phyloP scores from a whole-genome alignment of 2,888 invertebrate species.

The Andrena hattorfiana region DNA sequence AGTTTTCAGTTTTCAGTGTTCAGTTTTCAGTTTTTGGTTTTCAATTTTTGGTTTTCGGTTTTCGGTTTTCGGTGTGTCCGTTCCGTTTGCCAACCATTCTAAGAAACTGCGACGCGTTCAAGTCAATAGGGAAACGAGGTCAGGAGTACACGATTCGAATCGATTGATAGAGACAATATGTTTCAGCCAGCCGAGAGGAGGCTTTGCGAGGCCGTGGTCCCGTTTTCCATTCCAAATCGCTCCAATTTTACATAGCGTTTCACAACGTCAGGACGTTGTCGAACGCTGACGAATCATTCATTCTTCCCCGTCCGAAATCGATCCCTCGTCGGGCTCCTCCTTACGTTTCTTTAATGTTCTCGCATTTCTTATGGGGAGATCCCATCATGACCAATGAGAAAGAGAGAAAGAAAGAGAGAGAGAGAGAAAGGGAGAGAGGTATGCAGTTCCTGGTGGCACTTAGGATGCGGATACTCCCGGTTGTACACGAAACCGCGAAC shows the following conservation, averaged over 20 bases:
- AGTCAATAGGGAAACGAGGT: constrained; percentile 39
- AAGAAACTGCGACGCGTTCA: constrained; percentile 32
- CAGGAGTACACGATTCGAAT: constrained; percentile 54
- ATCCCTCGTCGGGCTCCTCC: constrained; percentile 45
- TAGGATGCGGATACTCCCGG: constrained; percentile 82
- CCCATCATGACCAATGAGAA: constrained; percentile 78
- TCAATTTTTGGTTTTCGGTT: too few relatives aligned
- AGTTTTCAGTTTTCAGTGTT: too few relatives aligned
- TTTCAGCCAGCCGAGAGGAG: constrained; percentile 83
- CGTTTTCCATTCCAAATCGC: constrained; percentile 66
- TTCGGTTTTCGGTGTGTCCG: not conserved
- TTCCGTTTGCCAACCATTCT: constrained; percentile 1
- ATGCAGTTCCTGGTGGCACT: constrained; percentile 85
- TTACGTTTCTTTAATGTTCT: constrained; percentile 70
- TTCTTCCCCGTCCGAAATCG: constrained; percentile 28
- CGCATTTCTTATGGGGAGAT: constrained; percentile 79
- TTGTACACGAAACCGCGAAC: constrained; percentile 72
- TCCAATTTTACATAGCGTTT: constrained; percentile 76
- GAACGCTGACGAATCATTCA: constrained; percentile 71
- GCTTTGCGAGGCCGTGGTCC: constrained; percentile 83
- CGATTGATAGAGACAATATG: constrained; percentile 77
- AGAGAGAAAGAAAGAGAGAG: constrained; percentile 66
- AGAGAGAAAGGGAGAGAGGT: constrained; percentile 82
- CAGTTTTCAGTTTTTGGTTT: too few relatives aligned
- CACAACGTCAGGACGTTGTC: constrained; percentile 68